Base-by-base conservation (phyloP, 2,797 vertebrate genomes). In the Myotis vivesi region DNA sequence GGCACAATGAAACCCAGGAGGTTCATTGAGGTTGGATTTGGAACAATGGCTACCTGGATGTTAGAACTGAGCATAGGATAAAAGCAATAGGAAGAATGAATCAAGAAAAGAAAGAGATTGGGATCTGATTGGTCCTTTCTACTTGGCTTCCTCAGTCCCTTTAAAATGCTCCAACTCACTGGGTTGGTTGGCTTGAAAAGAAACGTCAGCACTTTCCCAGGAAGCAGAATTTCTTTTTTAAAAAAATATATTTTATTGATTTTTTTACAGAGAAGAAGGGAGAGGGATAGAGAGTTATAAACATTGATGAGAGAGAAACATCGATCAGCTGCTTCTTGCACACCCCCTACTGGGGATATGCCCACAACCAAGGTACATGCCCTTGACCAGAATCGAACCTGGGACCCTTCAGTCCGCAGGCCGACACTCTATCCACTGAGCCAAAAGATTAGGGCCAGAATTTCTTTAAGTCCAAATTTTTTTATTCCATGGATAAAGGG, bases 401-500 rank as follows among this genome's bases (percentile, higher is more conserved):
- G 44, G 44, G 44, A 44, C 44, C 44, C 44, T 44, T 44, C 44
- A 44, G 44, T 44, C 44, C 44, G 2, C 44, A 44, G 44, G 44
- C 44, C 2, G 2, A 44, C 44, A 11, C 44, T 44, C 44, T 44
- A 44, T 44, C 44, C 44, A 44, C 44, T 44, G 44, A 44, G 44
- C 44, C 44, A 44, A 44, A 44, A 11, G 44, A 10, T 44, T 44
- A 11, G 10, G 44, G 44, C 44, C 17, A 72, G 19, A 79, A 68
- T 85, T 94, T 87, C 76, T 89, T 89, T 92, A 89, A 80, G 22
- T 38, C 19, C 57, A 11, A 22, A n/a, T 2, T 6, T 44, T 41
- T 95, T 84, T 71, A 68, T 51, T 83, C 44, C 53, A 88, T 38
- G 87, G 59, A 75, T 80, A 68, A 95, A 92, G 22, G 10, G 44